Evolutionary conservation across 2,888 invertebrate species (phyloP), one percentile per base, ranked within the genome.

Genomic region (Hemicrepidius hirtus): DNA sequence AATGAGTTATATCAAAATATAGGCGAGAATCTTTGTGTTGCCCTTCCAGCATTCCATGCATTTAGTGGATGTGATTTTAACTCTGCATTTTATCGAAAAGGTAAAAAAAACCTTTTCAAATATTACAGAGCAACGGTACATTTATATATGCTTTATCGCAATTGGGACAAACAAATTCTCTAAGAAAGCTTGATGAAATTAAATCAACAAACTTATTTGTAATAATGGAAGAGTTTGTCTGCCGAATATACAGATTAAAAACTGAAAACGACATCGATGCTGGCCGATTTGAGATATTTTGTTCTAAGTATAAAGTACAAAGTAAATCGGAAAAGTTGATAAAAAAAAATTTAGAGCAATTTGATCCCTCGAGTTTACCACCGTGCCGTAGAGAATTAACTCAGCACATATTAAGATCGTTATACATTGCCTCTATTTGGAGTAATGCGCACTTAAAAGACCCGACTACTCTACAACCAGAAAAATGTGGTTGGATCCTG

Each of bases 31-130:
- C 68, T 81, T 63, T 80, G 60, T 20, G 64, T 72, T 71, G 77
- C 78, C 46, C 50, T 83, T 64, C 81, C 82, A 32, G 78, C 70
- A 28, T 79, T 82, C 37, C 82, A 84, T 65, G 83, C 83, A 3
- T 55, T 79, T 9, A 82, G 80, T 10, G 82, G 82, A 18, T 82
- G 82, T 46, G 79, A 81, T 64, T 80, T 72, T 59, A 80, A 66
- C 12, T 32, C 79, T 44, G 78, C 79, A 37, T 79, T 77, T 65
- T 80, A 71, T 44, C n/a, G 73, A 20, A 75, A 74, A 75, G 79
- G 78, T 3, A 78, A 77, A 71, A 63, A 64, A 37, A 37, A 35
- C n/a, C 32, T 16, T 28, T 28, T 32, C 10, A 44, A 6, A 44
- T 16, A 16, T 44, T n/a, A 16, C 13, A 44, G 16, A n/a, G 18